Evolutionary conservation across 2,797 vertebrate genomes (phyloP), one percentile per base, ranked within the genome.

Genomic region (Clamator glandarius): DNA sequence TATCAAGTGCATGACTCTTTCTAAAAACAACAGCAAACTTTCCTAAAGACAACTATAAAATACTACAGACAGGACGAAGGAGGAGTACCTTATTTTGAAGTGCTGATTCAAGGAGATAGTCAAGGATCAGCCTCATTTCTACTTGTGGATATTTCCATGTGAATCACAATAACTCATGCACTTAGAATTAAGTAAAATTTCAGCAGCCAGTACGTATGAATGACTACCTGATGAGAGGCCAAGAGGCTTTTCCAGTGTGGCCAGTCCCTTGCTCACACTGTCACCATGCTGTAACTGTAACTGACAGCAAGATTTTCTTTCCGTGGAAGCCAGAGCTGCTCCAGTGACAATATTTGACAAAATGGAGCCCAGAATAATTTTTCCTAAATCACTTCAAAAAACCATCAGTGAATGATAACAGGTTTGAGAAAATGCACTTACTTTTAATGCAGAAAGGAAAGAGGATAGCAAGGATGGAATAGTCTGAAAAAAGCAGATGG

Each of bases 401-500:
- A 29, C n/a, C n/a, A 58, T 68, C 24, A 62, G 58, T 42, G 35
- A 91, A 77, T 24, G 39, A 42, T 64, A 93, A 62, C 28, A 62
- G 31, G 35, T 48, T 86, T 68, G 57, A 66, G 81, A 90, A 95
- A 96, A 82, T 9, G 4, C 31, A 24, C 66, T 83, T 81, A 39
- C 84, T 92, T 95, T 85, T 83, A 58, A 94, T 74, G 57, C 63
- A 76, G 62, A 73, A 93, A 90, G 52, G 36, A 33, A 79, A 89
- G 54, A 87, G 55, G 72, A 83, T 87, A 82, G 86, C 63, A 93
- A 84, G 91, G 67, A 69, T 72, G 87, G 54, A 94, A 95, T 68
- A 93, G 85, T 82, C 82, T 82, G 55, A 61, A 90, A 95, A 93
- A 94, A 93, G 69, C 94, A 97, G 92, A 95, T 96, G 92, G 93